Conservation (phyloP, 2,888 invertebrate genomes). For the Sesia bembeciformis region DNA sequence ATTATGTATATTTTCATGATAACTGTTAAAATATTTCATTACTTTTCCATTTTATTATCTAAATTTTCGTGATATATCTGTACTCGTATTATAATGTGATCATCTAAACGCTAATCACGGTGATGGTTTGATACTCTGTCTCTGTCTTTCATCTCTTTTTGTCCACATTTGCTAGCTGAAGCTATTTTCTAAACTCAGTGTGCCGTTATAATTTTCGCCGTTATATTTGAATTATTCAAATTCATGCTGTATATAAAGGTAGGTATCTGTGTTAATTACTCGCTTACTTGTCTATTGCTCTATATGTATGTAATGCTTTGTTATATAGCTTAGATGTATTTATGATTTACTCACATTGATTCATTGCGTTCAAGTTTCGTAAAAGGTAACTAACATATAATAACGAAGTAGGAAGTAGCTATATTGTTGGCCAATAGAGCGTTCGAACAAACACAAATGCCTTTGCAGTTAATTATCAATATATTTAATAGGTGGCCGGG, state of each 20-base stretch:
- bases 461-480: too few relatives aligned
- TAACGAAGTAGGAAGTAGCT: too few relatives aligned
- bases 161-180: background rate
- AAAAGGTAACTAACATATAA: too few relatives aligned
- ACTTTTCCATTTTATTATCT: too few relatives aligned
- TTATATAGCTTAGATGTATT: constrained; percentile 19
- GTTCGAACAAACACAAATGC: too few relatives aligned
- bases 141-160: constrained; percentile 26
- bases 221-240: background rate
- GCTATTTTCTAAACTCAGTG: constrained; percentile 2
- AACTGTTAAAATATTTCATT: too few relatives aligned
- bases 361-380: too few relatives aligned
- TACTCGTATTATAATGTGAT: background rate
- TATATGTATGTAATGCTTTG: constrained; percentile 26
- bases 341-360: too few relatives aligned
- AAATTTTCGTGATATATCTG: too few relatives aligned
- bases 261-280: constrained; percentile 38
- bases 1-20: too few relatives aligned
- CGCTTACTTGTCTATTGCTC: constrained; percentile 33
- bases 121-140: constrained; percentile 68
- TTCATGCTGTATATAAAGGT: constrained; percentile 49
- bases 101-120: constrained; percentile 41
- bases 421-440: too few relatives aligned
- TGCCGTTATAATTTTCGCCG: constrained; percentile 8
- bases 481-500: too few relatives aligned